Evolutionary conservation across 2,113 vertebrate species (phyloP).

Genomic region (Pagrus major): DNA sequence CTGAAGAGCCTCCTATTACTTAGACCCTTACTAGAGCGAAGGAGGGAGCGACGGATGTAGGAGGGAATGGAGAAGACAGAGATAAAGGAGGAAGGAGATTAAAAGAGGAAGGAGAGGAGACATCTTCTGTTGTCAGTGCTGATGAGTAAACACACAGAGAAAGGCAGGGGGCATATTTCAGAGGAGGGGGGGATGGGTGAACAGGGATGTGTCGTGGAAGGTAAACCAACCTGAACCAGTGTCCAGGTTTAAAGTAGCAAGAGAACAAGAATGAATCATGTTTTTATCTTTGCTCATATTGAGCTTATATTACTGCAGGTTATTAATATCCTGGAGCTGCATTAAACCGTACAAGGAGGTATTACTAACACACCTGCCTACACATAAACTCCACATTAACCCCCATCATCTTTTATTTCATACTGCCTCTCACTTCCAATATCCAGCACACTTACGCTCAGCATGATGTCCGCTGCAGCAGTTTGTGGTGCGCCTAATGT

Average conservation of each 20-base stretch:
- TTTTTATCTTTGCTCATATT: too few species aligned
- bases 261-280: neutral
- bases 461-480: conserved; percentile 37
- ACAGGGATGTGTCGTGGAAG: neutral
- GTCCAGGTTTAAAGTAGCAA: neutral
- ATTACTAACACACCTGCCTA: conserved; percentile 38
- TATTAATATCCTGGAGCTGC: neutral
- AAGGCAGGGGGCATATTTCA: conserved; percentile 12
- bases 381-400: conserved; percentile 45
- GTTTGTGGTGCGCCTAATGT: conserved; percentile 61
- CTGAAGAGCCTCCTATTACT: conserved; percentile 97
- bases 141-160: conserved; percentile 22
- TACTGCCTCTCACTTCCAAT: conserved; percentile 29
- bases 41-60: conserved; percentile 83
- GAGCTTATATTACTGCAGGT: neutral
- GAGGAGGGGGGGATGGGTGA: neutral
- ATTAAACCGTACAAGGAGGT: neutral
- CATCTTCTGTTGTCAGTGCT: conserved; percentile 25
- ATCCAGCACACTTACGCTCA: conserved; percentile 46
- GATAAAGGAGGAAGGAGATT: conserved; percentile 84
- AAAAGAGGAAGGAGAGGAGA: conserved; percentile 47
- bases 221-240: conserved; percentile 9
- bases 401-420: conserved; percentile 25
- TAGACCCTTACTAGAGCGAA: conserved; percentile 92
- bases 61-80: conserved; percentile 71